Evolutionary conservation across 2,797 vertebrate genomes (phyloP).

Genomic region (Hydrophis major): DNA sequence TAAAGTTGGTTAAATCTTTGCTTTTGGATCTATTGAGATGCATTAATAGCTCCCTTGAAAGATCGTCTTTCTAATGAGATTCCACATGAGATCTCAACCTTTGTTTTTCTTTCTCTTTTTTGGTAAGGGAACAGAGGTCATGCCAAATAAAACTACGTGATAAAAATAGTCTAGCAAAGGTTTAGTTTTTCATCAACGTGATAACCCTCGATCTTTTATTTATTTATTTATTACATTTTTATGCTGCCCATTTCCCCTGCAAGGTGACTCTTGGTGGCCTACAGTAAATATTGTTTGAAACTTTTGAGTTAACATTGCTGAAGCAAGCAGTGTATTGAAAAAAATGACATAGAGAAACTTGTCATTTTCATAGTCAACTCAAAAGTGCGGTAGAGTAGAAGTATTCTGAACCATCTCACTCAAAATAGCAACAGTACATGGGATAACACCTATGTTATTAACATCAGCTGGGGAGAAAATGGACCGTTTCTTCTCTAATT

Average conservation of each 20-base stretch:
- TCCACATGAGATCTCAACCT: neutral
- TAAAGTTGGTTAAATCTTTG: neutral
- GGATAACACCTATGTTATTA: neutral
- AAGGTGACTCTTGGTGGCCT: neutral
- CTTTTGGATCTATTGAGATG: neutral
- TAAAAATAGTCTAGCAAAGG: neutral
- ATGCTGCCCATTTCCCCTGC: neutral
- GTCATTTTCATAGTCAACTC: no score
- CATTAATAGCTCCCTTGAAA: neutral
- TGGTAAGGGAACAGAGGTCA: neutral
- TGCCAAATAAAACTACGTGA: neutral
- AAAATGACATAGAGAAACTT: neutral
- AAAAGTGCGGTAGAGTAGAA: no score
- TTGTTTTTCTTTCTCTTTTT: neutral
- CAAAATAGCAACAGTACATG: neutral
- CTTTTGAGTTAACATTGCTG: neutral
- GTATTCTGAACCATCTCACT: no score
- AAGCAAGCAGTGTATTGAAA: neutral
- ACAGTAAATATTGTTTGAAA: neutral
- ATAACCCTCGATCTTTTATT: neutral
- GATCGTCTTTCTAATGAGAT: neutral
- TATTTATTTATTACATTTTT: neutral
- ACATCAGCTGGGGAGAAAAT: neutral
- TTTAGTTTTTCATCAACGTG: neutral
- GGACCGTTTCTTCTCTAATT: neutral